A percentile compares a stretch with the other conserved stretches of the same genome.
These are phyloP conservation scores for Sminthopsis crassicaudata DNA, from an alignment of 2,113 vertebrate genomes.

Conservation along the genomic window DNA sequence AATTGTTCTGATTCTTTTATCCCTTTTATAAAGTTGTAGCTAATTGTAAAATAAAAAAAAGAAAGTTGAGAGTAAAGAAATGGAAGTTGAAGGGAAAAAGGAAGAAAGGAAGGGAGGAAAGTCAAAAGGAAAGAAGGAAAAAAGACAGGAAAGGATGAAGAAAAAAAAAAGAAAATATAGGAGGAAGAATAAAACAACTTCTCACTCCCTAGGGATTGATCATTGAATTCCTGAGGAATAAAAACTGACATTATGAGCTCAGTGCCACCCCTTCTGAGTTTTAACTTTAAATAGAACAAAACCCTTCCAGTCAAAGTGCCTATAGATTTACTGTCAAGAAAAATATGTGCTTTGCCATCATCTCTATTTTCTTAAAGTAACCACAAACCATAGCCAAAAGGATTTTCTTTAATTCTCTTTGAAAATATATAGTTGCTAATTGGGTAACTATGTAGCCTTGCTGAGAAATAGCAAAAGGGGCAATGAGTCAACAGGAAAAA, in stretches of 20 bases:
- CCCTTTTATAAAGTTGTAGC: constrained; percentile 25
- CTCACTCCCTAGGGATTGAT: neutral
- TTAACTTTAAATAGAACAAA: constrained; percentile 52
- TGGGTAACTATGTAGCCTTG: neutral
- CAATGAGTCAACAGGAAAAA: neutral
- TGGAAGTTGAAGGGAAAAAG: neutral
- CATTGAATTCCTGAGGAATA: neutral
- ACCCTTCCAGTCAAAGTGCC: constrained; percentile 44
- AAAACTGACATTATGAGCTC: constrained; percentile 31
- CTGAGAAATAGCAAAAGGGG: neutral
- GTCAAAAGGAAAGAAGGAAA: neutral
- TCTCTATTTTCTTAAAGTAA: neutral
- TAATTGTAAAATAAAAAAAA: neutral
- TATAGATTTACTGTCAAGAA: constrained; percentile 64
- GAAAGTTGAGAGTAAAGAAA: neutral
- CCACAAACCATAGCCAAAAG: neutral
- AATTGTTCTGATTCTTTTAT: constrained; percentile 30
- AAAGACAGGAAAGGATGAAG: neutral
- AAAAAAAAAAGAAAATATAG: neutral
- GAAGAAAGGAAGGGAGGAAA: neutral
- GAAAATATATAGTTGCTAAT: neutral
- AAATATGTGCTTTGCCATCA: constrained; percentile 32
- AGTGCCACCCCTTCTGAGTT: constrained; percentile 24
- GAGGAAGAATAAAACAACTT: neutral
- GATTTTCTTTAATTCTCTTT: constrained; percentile 10